A percentile compares a stretch with the other conserved stretches of the same genome.
Evolutionary conservation across 2,888 invertebrate genomes (phyloP).

Genomic region (Onthophagus sagittarius): DNA sequence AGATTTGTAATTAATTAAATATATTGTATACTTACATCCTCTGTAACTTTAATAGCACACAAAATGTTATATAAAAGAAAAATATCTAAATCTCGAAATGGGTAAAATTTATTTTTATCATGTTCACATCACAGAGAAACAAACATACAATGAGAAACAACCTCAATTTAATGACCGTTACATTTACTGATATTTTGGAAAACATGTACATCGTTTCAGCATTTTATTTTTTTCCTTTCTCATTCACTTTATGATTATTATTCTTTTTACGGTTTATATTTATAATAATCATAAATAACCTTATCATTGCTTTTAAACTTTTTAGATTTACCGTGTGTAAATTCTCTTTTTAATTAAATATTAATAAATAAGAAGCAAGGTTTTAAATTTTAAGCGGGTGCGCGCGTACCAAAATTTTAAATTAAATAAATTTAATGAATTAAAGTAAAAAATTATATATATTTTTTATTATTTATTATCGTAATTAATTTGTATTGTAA

Average conservation of each 20-base stretch:
- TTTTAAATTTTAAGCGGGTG: slow-evolving; percentile 37
- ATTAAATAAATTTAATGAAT: not conserved
- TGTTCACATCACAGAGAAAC: slow-evolving; percentile 51
- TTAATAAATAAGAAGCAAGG: slow-evolving; percentile 41
- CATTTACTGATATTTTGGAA: slow-evolving; percentile 47
- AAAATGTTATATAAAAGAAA: not conserved
- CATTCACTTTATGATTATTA: slow-evolving; percentile 39
- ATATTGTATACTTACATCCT: not conserved
- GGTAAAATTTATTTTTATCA: slow-evolving; percentile 48
- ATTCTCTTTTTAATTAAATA: slow-evolving; percentile 18
- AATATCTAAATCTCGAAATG: slow-evolving; percentile 22
- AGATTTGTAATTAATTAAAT: too few relatives aligned
- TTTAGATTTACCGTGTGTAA: slow-evolving; percentile 36
- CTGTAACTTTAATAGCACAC: not conserved
- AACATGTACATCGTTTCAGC: slow-evolving; percentile 47
- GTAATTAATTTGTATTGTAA: not conserved
- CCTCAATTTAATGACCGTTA: slow-evolving; percentile 45
- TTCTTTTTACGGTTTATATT: slow-evolving; percentile 34
- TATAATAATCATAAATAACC: slow-evolving; percentile 30
- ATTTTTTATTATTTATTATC: not conserved
- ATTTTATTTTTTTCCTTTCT: slow-evolving; percentile 3
- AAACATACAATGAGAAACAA: slow-evolving; percentile 49
- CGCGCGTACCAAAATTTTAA: slow-evolving; percentile 1
- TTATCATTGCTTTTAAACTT: slow-evolving; percentile 40
- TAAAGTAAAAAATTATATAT: too few relatives aligned